Conservation (phyloP, 2,113 vertebrate species). For the Ictidomys tridecemlineatus region DNA sequence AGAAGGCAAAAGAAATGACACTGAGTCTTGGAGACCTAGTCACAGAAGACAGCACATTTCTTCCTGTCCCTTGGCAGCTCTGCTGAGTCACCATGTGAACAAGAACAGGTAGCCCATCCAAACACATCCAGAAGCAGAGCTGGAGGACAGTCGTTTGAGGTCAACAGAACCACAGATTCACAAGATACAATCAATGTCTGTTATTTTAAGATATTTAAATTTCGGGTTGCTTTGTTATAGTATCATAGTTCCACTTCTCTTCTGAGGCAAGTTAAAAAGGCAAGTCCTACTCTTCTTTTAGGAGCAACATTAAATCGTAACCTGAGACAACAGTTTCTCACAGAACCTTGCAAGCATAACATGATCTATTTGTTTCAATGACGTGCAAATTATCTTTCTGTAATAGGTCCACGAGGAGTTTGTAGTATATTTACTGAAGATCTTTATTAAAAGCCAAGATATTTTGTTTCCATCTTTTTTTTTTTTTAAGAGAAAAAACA, state of each 20-base stretch:
- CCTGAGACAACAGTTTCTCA: neutral
- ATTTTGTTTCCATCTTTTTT: constrained; percentile 19
- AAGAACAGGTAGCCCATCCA: neutral
- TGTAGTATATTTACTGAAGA: constrained; percentile 4
- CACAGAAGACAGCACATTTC: neutral
- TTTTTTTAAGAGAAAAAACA: neutral
- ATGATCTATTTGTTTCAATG: constrained; percentile 18
- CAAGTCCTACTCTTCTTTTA: neutral
- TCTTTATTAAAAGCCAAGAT: neutral
- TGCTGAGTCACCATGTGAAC: neutral
- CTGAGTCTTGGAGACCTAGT: neutral
- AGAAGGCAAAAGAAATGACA: neutral
- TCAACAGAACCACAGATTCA: neutral
- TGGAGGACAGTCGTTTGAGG: neutral
- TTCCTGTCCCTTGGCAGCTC: neutral
- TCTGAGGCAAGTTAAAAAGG: neutral
- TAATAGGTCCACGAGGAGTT: neutral
- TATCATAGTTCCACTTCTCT: constrained; percentile 34
- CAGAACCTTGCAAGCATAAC: neutral
- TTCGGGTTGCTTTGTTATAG: neutral
- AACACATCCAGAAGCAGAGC: neutral
- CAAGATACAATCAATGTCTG: neutral
- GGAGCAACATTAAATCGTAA: neutral
- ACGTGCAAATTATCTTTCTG: constrained; percentile 21
- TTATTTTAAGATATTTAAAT: constrained; percentile 1